These are phyloP conservation scores for Ptychoptera contaminata DNA, from an alignment of 2,888 invertebrate genomes.

Conservation along the genomic window DNA sequence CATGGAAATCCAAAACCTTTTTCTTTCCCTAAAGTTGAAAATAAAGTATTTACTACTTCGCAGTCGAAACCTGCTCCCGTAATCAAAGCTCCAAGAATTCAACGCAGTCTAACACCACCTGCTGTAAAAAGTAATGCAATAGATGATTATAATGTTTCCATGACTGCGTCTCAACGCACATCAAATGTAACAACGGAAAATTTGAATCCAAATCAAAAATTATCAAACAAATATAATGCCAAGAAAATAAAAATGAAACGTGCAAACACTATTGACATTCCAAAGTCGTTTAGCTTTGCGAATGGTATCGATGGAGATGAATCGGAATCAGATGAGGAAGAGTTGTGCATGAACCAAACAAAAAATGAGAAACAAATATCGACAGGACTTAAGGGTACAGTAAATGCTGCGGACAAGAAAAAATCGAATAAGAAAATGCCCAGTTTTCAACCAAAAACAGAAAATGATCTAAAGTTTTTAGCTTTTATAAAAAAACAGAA, in stretches of 20 bases:
- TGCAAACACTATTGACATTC: constrained; percentile 79
- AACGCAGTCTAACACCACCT: constrained; percentile 9
- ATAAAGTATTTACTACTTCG: too few relatives aligned
- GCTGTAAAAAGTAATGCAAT: not conserved
- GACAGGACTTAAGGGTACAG: constrained; percentile 39
- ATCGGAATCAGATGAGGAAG: constrained; percentile 21
- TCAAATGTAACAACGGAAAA: constrained; percentile 12
- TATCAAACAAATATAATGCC: constrained; percentile 35
- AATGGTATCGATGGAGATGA: constrained; percentile 38
- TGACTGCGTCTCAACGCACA: constrained; percentile 20
- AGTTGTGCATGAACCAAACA: constrained; percentile 19
- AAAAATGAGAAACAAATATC: constrained; percentile 23
- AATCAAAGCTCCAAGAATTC: constrained; percentile 11
- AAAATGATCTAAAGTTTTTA: constrained; percentile 69
- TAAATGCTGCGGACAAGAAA: constrained; percentile 36
- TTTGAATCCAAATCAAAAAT: not conserved
- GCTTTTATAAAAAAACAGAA: constrained; percentile 67
- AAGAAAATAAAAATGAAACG: constrained; percentile 69
- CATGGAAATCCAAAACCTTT: constrained; percentile 4
- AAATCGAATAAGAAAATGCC: constrained; percentile 38
- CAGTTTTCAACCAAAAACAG: constrained; percentile 63
- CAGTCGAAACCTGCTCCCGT: too few relatives aligned
- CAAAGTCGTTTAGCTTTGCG: constrained; percentile 39
- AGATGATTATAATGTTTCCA: constrained; percentile 10
- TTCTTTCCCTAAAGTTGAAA: too few relatives aligned